Conservation (phyloP, 2,797 vertebrate species). For the Sylvia borin region DNA sequence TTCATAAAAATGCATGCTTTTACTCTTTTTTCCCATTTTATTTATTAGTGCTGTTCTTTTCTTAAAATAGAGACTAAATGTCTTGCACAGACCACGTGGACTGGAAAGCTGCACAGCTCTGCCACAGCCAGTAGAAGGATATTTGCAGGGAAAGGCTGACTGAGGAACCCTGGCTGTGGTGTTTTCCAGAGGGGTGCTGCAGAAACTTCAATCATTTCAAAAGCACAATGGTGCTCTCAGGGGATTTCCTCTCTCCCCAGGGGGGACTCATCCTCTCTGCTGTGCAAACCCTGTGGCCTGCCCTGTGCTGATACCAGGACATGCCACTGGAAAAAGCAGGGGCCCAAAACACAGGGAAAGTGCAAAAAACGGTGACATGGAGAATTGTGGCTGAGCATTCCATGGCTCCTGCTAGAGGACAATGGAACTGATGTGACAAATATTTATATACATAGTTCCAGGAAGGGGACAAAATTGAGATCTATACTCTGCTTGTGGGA, state of each 20-base stretch:
- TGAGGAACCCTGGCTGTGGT: background rate
- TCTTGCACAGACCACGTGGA: fast-evolving
- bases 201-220: background rate
- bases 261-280: background rate
- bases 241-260: background rate
- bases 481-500: fast-evolving
- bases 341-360: background rate
- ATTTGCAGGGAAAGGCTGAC: background rate
- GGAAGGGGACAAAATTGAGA: background rate
- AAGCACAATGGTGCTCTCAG: background rate
- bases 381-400: background rate
- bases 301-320: fast-evolving
- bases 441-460: background rate
- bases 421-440: background rate
- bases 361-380: background rate
- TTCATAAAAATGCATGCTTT: background rate
- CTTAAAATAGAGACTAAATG: background rate
- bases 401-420: background rate
- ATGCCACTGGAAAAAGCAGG: background rate
- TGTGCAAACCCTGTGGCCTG: background rate
- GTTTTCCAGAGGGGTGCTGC: background rate
- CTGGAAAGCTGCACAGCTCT: background rate
- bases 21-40: background rate
- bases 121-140: background rate
- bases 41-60: background rate